phyloP scores from a whole-genome alignment of 1,140 invertebrate species.

The Drosophila tristis region DNA sequence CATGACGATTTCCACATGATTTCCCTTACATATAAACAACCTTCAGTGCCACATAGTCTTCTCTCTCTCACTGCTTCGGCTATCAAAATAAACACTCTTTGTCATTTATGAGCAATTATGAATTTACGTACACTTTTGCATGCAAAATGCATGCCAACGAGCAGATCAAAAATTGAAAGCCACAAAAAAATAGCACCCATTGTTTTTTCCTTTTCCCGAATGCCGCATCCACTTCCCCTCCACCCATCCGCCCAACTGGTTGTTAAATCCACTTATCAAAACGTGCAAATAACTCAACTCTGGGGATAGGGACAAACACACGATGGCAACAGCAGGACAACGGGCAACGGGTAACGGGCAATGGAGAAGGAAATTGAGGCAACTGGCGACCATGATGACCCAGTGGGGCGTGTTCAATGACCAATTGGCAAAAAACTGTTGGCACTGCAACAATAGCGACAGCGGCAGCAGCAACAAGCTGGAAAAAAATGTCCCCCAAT shows the following conservation, averaged over 20 bases:
- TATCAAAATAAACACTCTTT: conserved; percentile 49
- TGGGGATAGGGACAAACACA: conserved; percentile 51
- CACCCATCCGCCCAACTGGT: conserved; percentile 25
- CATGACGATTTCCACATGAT: conserved; percentile 7
- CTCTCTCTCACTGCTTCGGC: conserved; percentile 5
- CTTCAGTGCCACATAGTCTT: conserved; percentile 4
- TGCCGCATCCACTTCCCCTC: conserved; percentile 5
- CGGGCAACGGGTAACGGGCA: not conserved
- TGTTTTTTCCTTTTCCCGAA: conserved; percentile 23
- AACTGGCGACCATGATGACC: conserved; percentile 50
- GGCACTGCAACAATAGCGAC: conserved; percentile 34
- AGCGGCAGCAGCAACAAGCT: conserved; percentile 1
- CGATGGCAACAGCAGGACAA: conserved; percentile 29
- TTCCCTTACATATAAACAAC: not conserved
- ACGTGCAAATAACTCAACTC: conserved; percentile 78
- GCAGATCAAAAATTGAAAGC: conserved; percentile 17
- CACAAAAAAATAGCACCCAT: conserved; percentile 13
- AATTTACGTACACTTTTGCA: conserved; percentile 34
- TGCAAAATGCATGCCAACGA: conserved; percentile 20
- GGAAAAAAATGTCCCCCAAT: conserved; percentile 37
- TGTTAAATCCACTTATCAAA: conserved; percentile 80
- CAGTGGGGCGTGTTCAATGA: conserved; percentile 62
- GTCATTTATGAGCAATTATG: conserved; percentile 43
- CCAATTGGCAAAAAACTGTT: conserved; percentile 54
- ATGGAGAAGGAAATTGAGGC: too few relatives aligned